Base-by-base conservation (phyloP, 2,888 invertebrate species). In the Ormyrus rosae region DNA sequence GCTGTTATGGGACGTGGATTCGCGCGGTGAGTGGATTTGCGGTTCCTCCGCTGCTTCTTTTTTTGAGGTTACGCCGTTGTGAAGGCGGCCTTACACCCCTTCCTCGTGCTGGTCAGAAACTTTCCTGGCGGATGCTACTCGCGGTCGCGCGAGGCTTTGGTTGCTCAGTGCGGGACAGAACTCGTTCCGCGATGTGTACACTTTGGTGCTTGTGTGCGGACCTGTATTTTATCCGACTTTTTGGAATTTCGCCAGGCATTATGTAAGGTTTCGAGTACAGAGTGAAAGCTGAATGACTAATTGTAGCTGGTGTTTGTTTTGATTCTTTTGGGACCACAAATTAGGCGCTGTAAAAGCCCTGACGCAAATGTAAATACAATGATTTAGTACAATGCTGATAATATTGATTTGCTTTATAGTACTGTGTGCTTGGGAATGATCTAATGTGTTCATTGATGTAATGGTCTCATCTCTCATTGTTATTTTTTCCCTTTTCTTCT, bases 201-300 rank as follows among this genome's bases (percentile, higher is more conserved):
- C 45, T 45, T 60, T 19, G 19, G 19, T 19, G 13, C 7, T 61
- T 75, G n/a, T 53, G 19, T 61, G 13, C 9, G 13, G 10, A 7
- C 10, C 58, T 51, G 6, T 13, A 61, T 5, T 56, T 68, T 68
- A 73, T 53, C 5, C 34, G 48, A 10, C 6, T 60, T 61, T 78
- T 78, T 78, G 71, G 46, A 6, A 46, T 50, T 48, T 48, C 50
- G 70, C 65, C 75, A 70, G 60, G 60, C 70, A 70, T 79, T 80
- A 80, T 71, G 46, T 80, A 80, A 80, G 74, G 8, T 45, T 50
- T 67, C 13, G 60, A n/a, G 8, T n/a, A 13, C 7, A 2, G 7
- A 68, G 8, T 51, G n/a, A 13, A 55, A 46, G n/a, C 7, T 7
- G 10, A 34, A 58, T 19, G 46, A 48, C 13, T 2, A 68, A 4